Base-by-base conservation (phyloP, 2,888 invertebrate species). In the Leucoma salicis region DNA sequence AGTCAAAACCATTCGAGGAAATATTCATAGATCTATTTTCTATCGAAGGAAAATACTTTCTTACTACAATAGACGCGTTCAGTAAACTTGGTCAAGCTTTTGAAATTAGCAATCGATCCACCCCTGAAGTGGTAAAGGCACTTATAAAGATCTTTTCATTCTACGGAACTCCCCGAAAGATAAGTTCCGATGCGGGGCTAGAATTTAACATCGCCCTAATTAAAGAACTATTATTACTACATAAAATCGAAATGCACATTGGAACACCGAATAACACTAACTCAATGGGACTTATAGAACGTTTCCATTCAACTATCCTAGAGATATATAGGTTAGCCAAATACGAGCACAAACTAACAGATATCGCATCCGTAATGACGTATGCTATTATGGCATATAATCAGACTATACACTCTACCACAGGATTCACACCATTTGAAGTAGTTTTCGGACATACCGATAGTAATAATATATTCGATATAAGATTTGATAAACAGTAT, bases 371-470 rank as follows among this genome's bases (percentile, higher is more conserved):
- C 2, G 44, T 50, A 6, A 57, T 57, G 52, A 47, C 45, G 0
- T 55, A 47, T 32, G 35, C 57, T 1, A 42, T 50, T 14, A 48
- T 46, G 40, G 43, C 50, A 24, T 53, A 55, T 15, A 60, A 57
- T 31, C 29, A 57, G 31, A 41, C 47, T 2, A 58, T 53, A 8
- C 48, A 49, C 21, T 40, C 42, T 4, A 14, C 35, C 7, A 55
- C 52, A 8, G 41, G 41, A 8, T 33, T 47, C 11, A 49, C 46
- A 10, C 56, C 50, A 6, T 48, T 50, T 25, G 50, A 55, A 32
- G 45, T 52, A 3, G 40, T 47, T n/a, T 55, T 55, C 29, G 52
- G 52, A 13, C 52, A 55, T 31, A 51, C 57, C 0, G 51, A 57
- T 6, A 29, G 38, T 6, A 46, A 27, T 24, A 39, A 21, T 14